These are phyloP conservation scores for Heliconius aoede DNA, from an alignment of 2,888 invertebrate genomes.

Conservation along the genomic window DNA sequence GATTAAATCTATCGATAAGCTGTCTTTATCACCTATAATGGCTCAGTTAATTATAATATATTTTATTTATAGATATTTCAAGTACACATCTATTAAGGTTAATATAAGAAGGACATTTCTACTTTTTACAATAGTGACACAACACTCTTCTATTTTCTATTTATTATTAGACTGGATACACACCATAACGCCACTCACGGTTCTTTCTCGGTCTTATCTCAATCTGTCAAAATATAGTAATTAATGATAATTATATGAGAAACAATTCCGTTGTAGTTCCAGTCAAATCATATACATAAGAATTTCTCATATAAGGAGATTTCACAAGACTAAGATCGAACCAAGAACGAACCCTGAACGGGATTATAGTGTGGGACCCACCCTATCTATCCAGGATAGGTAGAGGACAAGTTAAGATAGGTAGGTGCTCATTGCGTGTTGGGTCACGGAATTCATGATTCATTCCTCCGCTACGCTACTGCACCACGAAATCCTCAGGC, in stretches of 20 bases:
- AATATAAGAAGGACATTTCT: not conserved
- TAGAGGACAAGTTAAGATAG: not conserved
- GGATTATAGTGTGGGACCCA: too few species aligned
- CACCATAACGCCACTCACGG: too few species aligned
- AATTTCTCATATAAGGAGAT: too few species aligned
- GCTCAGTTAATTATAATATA: constrained; percentile 35
- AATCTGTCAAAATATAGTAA: too few species aligned
- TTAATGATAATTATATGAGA: too few species aligned
- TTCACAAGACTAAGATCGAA: too few species aligned
- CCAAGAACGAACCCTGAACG: too few species aligned
- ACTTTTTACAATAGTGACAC: not conserved
- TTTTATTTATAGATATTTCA: constrained; percentile 20
- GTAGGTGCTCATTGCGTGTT: not conserved
- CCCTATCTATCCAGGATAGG: not conserved
- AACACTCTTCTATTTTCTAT: not conserved
- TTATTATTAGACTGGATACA: too few species aligned
- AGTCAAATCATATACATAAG: too few species aligned
- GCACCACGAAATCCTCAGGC: too few species aligned
- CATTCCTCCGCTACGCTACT: not conserved
- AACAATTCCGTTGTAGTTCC: too few species aligned
- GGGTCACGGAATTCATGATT: not conserved
- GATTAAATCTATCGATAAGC: constrained; percentile 42
- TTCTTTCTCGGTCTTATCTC: too few species aligned
- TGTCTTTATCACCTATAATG: constrained; percentile 43
- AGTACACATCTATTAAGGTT: constrained; percentile 28